These are phyloP conservation scores for Picathartes gymnocephalus DNA, from an alignment of 2,113 vertebrate genomes.

Conservation along the genomic window DNA sequence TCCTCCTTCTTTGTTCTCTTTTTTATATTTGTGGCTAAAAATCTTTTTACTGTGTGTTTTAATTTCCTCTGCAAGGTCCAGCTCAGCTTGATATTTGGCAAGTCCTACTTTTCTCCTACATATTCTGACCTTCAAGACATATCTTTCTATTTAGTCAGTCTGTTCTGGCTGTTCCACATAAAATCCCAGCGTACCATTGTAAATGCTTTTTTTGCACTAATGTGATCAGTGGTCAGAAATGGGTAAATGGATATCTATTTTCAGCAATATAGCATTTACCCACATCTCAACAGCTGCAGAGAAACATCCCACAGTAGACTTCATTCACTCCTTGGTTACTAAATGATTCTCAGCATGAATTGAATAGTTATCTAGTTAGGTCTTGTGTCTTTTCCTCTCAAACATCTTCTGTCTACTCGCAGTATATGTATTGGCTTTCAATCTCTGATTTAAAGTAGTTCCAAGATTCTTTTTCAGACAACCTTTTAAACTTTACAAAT, in stretches of 20 bases:
- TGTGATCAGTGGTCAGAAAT: background rate
- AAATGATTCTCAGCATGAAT: background rate
- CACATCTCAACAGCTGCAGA: background rate
- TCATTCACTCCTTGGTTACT: background rate
- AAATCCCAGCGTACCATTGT: background rate
- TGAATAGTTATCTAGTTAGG: background rate
- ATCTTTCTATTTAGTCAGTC: background rate
- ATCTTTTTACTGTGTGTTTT: constrained; percentile 18
- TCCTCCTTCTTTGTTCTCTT: background rate
- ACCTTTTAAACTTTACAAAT: background rate
- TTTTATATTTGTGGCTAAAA: constrained; percentile 2
- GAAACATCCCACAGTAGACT: background rate
- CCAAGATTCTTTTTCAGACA: background rate
- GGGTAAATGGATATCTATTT: background rate
- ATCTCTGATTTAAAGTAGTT: background rate
- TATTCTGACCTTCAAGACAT: background rate
- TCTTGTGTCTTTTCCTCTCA: background rate
- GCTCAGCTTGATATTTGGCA: constrained; percentile 6
- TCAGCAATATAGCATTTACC: background rate
- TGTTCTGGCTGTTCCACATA: background rate
- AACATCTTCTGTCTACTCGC: background rate
- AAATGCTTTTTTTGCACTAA: background rate
- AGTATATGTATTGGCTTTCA: background rate
- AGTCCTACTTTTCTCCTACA: background rate
- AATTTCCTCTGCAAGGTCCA: background rate